Percentiles rank a stretch among this genome's conserved stretches.
phyloP scores from a whole-genome alignment of 2,888 invertebrate genomes.

The Pollenia griseotomentosa region DNA sequence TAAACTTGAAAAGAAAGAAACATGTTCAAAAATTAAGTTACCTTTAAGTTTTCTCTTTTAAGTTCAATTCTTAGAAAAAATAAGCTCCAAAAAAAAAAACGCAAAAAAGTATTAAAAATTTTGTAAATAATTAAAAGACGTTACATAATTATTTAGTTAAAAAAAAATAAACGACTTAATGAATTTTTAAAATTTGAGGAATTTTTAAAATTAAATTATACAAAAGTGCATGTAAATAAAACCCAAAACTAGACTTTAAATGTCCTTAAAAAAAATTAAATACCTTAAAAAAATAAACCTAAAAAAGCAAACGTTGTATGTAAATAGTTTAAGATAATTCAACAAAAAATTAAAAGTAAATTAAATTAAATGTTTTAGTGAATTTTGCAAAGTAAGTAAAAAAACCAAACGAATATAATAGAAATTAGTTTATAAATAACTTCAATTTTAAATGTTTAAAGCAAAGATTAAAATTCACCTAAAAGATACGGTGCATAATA shows the following conservation, averaged over 20 bases:
- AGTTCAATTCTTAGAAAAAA: too few relatives aligned
- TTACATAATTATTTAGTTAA: slow-evolving; percentile 8
- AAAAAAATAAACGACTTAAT: slow-evolving; percentile 25
- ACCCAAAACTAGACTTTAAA: slow-evolving; percentile 18
- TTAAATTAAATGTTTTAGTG: slow-evolving; percentile 34
- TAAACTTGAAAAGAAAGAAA: slow-evolving; percentile 9
- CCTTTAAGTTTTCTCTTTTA: background rate
- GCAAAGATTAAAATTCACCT: slow-evolving; percentile 13
- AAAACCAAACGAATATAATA: slow-evolving; percentile 5
- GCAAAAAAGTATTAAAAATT: background rate
- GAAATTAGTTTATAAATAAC: background rate
- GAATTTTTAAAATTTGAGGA: slow-evolving; percentile 52
- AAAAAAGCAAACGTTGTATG: background rate
- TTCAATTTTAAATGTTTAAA: slow-evolving; percentile 19
- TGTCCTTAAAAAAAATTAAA: slow-evolving; percentile 34
- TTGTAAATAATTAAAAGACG: background rate
- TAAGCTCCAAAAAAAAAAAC: background rate
- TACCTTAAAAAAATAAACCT: background rate
- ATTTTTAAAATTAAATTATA: slow-evolving; percentile 50
- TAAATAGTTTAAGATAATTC: slow-evolving; percentile 19
- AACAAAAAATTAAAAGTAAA: background rate
- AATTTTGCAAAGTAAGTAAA: slow-evolving; percentile 2
- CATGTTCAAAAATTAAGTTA: slow-evolving; percentile 35
- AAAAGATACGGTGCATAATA: background rate
- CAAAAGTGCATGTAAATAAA: slow-evolving; percentile 54